Percentiles rank a stretch among this genome's conserved stretches.
Conservation (phyloP, 2,888 invertebrate genomes). For the Drosophila aldrichi region DNA sequence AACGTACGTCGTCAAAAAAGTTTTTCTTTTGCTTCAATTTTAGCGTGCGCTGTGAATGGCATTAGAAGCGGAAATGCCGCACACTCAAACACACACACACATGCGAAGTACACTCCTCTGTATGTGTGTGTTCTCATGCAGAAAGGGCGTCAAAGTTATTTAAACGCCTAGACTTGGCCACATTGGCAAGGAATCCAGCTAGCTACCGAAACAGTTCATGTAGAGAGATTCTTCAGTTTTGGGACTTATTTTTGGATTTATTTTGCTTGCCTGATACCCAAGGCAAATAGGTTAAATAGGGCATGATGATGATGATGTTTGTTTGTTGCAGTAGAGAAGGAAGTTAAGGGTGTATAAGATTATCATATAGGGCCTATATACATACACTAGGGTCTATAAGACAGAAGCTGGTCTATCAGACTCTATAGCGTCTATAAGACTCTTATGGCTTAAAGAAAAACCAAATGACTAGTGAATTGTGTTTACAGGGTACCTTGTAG, state of each 20-base stretch:
- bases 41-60: conserved; percentile 47
- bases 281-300: not conserved
- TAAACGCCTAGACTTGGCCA: conserved; percentile 60
- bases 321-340: not conserved
- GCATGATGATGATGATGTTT: not conserved
- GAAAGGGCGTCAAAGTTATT: conserved; percentile 76
- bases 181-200: conserved; percentile 34
- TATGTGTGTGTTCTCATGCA: conserved; percentile 29
- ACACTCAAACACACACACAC: conserved; percentile 24
- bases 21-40: conserved; percentile 47
- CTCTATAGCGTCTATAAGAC: too few relatives aligned
- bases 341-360: not conserved
- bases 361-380: not conserved
- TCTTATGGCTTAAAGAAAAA: too few relatives aligned
- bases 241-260: conserved; percentile 18
- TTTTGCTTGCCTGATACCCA: not conserved
- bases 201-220: conserved; percentile 29
- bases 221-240: conserved; percentile 25
- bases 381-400: too few relatives aligned
- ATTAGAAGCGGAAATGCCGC: conserved; percentile 64
- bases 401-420: too few relatives aligned
- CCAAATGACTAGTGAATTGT: too few relatives aligned
- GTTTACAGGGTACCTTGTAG: not conserved
- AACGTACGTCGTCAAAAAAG: conserved; percentile 59
- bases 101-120: conserved; percentile 5